Base-by-base conservation (phyloP, 2,888 invertebrate species). In the Omphaloscelis lunosa region DNA sequence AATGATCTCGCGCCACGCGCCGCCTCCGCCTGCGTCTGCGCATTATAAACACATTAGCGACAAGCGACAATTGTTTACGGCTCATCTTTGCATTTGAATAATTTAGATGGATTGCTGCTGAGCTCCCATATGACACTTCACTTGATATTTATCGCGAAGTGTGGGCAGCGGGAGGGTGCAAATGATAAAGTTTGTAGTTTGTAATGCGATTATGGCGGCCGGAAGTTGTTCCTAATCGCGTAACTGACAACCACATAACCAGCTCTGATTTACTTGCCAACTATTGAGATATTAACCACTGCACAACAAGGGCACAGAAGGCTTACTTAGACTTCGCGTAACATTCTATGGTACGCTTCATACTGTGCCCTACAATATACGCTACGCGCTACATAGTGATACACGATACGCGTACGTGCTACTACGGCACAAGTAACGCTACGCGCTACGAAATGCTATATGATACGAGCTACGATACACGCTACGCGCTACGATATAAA, bases 51-150 rank as follows among this genome's bases (percentile, higher is more conserved):
- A 80, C 91, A 92, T 93, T 90, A 92, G 88, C 75, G 79, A 79
- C 77, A 76, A 77, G 80, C 72, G 84, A 77, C 89, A 82, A 92
- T 92, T 92, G 92, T 92, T 91, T 91, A 92, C 90, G 92, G 90
- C 83, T 88, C 89, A 93, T 93, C 91, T 90, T 89, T 88, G 87
- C 88, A 93, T 93, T 93, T 92, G 88, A 93, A 93, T 93, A 92
- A 93, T 93, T 90, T 90, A 91, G 91, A 92, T 91, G 70, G 75
- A 84, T 84, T n/a, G 56, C 72, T 66, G 87, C 69, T 41, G 68
- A 84, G 69, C 71, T 51, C 29, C 17, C 71, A 29, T n/a, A n/a
- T 48, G 53, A 67, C 58, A 29, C 63, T 39, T 20, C 45, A n/a
- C 56, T 59, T 45, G 56, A 65, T 48, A 68, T 66, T 17, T 61